phyloP scores from a whole-genome alignment of 1,140 invertebrate species.

The Paraescarpia echinospica region DNA sequence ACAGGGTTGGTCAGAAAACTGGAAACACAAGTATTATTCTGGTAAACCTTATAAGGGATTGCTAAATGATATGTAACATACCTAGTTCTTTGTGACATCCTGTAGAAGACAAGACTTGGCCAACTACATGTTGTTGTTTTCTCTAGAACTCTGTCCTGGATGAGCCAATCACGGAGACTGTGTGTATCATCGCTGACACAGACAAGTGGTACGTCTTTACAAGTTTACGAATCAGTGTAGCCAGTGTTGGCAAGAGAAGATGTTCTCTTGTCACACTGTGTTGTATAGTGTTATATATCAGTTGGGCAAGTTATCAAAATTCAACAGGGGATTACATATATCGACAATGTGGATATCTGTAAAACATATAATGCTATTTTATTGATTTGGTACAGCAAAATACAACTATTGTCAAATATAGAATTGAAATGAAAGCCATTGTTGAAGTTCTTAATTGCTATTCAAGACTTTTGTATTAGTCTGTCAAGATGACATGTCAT shows the following conservation, averaged over 20 bases:
- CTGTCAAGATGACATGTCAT: no score
- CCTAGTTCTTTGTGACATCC: background rate
- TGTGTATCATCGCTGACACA: conserved; percentile 81
- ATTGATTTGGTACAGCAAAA: background rate
- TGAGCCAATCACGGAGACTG: conserved; percentile 74
- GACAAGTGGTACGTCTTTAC: conserved; percentile 72
- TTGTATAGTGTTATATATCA: background rate
- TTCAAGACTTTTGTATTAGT: no score
- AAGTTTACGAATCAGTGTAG: background rate
- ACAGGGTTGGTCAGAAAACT: no score
- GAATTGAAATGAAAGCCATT: no score
- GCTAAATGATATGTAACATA: background rate
- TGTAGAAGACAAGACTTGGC: background rate
- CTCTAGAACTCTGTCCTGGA: conserved; percentile 62
- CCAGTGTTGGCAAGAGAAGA: no score
- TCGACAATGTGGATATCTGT: background rate
- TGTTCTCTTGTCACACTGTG: no score
- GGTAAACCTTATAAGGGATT: no score
- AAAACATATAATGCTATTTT: background rate
- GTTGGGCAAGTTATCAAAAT: background rate
- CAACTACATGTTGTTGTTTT: background rate
- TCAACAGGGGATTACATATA: background rate
- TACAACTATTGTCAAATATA: background rate
- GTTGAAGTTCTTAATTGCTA: no score
- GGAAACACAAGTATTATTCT: no score